Evolutionary conservation across 1,140 invertebrate species (phyloP).

Genomic region (Tetraneura akinire): DNA sequence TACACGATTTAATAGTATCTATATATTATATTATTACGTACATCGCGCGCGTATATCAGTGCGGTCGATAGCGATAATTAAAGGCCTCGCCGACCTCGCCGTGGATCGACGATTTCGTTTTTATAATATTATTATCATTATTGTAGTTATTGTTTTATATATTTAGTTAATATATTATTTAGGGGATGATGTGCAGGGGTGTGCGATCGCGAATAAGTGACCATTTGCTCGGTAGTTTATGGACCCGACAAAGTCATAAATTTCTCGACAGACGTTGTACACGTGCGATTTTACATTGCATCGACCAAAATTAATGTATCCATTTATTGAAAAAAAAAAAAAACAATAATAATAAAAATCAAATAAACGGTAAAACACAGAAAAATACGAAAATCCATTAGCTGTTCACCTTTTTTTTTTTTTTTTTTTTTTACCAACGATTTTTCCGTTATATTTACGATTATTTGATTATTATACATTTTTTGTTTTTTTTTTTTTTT

Average conservation of each 20-base stretch:
- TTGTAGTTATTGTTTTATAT: too few relatives aligned
- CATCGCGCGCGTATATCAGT: background rate
- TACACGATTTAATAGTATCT: too few relatives aligned
- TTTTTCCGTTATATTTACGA: constrained; percentile 37
- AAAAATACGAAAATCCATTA: constrained; percentile 42
- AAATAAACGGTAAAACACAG: constrained; percentile 33
- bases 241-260: constrained; percentile 30
- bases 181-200: background rate
- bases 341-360: background rate
- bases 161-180: background rate
- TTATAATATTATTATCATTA: too few relatives aligned
- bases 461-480: constrained; percentile 12
- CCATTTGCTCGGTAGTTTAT: constrained; percentile 41
- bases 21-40: too few relatives aligned
- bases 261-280: background rate
- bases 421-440: background rate
- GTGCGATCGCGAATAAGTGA: background rate
- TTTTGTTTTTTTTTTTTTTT: too few relatives aligned
- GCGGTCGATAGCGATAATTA: constrained; percentile 31
- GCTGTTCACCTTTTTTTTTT: background rate
- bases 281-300: background rate
- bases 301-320: background rate
- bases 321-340: background rate
- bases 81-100: background rate
- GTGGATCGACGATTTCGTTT: background rate